Evolutionary conservation across 92 coral and sea anemone species (phyloP), one percentile per base, ranked within the genome.

Genomic region (Umimayanthus kanabou): DNA sequence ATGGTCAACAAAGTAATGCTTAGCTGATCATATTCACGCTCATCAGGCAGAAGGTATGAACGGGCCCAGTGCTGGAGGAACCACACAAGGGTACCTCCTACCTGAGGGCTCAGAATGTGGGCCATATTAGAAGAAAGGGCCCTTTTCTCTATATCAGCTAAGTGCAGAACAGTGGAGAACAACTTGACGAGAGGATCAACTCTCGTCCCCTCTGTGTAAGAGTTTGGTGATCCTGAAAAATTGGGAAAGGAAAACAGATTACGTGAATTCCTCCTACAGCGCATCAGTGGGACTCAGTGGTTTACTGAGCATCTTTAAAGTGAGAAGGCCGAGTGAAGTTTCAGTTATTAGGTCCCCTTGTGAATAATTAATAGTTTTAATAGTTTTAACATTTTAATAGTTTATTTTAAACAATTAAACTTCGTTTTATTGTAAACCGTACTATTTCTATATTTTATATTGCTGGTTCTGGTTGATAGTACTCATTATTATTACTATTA

Each of bases 21-120:
- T 20, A 97, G 84, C 86, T 93, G 96, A 29, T 90, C 96, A 82
- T 93, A 97, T 64, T 97, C 99, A 4, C 90, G 89, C 89, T 97
- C 99, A 66, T 93, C 92, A 8, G 98, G 98, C 79, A 97, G 82
- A 76, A 97, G 91, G 82, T 97, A 97, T 11, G 98, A 94, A 73
- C 93, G 93, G 22, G 94, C 87, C 91, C 94, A 93, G 85, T 93
- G 96, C 49, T 91, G 92, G 55, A 97, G 89, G 83, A 96, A 93
- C 99, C 99, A 97, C 13, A 95, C 98, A 69, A 97, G 93, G 81
- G 96, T 95, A 71, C 98, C 92, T 33, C 95, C 98, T 7, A 96
- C 95, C 79, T 96, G 98, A 14, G 99, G 99, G 94, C 98, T 96
- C 67, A 96, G 77, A 20, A 90, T 88, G 61, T 94, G 93, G 40